Conservation (phyloP, 2,888 invertebrate species). For the Argyresthia goedartella region DNA sequence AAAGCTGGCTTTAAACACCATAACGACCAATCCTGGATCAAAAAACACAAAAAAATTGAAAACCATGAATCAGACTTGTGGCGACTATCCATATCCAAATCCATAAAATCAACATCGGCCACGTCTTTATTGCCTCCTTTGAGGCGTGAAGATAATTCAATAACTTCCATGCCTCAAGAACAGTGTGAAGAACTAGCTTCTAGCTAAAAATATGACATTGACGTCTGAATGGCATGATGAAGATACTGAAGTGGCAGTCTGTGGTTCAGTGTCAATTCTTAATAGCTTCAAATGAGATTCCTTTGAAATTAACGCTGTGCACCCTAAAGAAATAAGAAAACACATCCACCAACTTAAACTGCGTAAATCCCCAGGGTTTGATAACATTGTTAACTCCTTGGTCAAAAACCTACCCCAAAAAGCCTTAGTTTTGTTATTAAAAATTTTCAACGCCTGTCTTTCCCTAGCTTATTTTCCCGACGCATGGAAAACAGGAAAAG, state of each 20-base stretch:
- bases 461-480: constrained; percentile 4
- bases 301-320: not conserved
- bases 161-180: not conserved
- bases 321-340: constrained; percentile 1
- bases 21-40: constrained; percentile 4
- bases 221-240: constrained; percentile 2
- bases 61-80: constrained; percentile 6
- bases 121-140: constrained; percentile 4
- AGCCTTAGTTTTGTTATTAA: constrained; percentile 5
- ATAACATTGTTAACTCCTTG: constrained; percentile 5
- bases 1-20: not conserved
- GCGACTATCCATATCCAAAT: constrained; percentile 1
- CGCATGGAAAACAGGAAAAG: constrained; percentile 6
- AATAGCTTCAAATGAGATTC: not conserved
- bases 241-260: constrained; percentile 1
- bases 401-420: constrained; percentile 8
- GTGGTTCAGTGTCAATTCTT: not conserved
- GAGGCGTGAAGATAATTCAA: not conserved
- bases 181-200: constrained; percentile 7
- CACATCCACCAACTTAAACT: constrained; percentile 1
- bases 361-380: constrained; percentile 6
- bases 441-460: constrained; percentile 8
- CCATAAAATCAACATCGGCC: not conserved
- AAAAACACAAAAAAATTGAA: constrained; percentile 4
- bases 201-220: constrained; percentile 6